These are phyloP conservation scores for Leuciscus idus DNA, from an alignment of 2,113 vertebrate species.

Conservation along the genomic window DNA sequence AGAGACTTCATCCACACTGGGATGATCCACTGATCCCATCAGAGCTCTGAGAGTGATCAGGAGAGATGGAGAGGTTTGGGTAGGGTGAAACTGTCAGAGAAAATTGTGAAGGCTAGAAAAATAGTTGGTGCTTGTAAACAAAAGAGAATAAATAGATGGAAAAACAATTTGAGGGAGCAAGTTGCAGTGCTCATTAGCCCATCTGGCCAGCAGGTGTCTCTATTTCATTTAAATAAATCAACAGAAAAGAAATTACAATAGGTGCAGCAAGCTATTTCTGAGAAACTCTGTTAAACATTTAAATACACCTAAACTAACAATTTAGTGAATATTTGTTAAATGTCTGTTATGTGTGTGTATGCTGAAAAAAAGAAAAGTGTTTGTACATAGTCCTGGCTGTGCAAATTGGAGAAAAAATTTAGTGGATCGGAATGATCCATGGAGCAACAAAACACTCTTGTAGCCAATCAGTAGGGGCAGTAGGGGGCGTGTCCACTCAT, in stretches of 20 bases:
- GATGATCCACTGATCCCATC: constrained; percentile 73
- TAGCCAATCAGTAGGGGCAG: too few relatives aligned
- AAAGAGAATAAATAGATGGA: background rate
- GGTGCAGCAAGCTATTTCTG: background rate
- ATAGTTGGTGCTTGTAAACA: background rate
- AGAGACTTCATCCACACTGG: background rate
- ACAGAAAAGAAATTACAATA: background rate
- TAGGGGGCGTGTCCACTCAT: too few relatives aligned
- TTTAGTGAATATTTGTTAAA: too few relatives aligned
- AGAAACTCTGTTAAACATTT: background rate
- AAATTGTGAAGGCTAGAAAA: background rate
- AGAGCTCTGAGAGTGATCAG: constrained; percentile 62
- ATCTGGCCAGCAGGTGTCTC: constrained; percentile 6
- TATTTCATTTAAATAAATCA: background rate
- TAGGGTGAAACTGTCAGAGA: background rate
- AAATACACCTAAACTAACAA: too few relatives aligned
- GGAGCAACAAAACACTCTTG: too few relatives aligned
- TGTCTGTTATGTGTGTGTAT: too few relatives aligned
- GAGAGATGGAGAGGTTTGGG: background rate
- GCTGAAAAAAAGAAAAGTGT: too few relatives aligned
- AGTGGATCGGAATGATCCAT: too few relatives aligned
- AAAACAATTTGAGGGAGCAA: background rate
- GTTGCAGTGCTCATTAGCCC: background rate
- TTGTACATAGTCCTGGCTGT: too few relatives aligned
- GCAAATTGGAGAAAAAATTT: too few relatives aligned